Base-by-base conservation (phyloP, 2,888 invertebrate species). In the Corbicula japonica region DNA sequence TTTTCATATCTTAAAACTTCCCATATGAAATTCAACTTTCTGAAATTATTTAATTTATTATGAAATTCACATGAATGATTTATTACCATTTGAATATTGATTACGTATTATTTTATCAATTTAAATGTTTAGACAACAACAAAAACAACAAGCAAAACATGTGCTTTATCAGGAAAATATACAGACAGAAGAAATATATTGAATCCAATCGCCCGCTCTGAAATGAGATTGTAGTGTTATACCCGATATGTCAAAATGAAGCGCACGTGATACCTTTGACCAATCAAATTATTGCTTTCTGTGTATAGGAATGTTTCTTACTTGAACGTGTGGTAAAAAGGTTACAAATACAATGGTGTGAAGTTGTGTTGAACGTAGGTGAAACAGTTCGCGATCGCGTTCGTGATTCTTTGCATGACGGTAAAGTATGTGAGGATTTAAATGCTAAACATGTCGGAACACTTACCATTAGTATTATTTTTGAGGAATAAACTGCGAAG, bases 241-340 rank as follows among this genome's bases (percentile, higher is more conserved):
- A 78, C 78, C 82, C 75, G 34, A 77, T 62, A 80, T 83, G 83
- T 83, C 80, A 83, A 83, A 80, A 75, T 80, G 76, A 78, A 75
- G 52, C 50, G 62, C 83, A 83, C 80, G 83, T 83, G 83, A 83
- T 78, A 58, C 71, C 73, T 66, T 73, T 23, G 48, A 28, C 83
- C 83, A 83, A 83, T 83, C 78, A 76, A 70, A 66, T 34, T 38
- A 34, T 38, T 38, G 32, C 54, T 69, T 80, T 68, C 76, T 73
- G 54, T 80, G 78, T 80, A 83, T 83, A 83, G 83, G 83, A 83
- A 83, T 83, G 83, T 83, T 78, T 80, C 80, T 77, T 76, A 73
- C 74, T 76, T 56, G 48, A 83, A 80, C 77, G 83, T 83, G 78
- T 77, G 80, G 70, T 66, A 80, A 83, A 70, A 75, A 80, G 77